Percentiles rank a stretch among this genome's conserved stretches.
Evolutionary conservation across 2,797 vertebrate species (phyloP).

Genomic region (Thunnus albacares): DNA sequence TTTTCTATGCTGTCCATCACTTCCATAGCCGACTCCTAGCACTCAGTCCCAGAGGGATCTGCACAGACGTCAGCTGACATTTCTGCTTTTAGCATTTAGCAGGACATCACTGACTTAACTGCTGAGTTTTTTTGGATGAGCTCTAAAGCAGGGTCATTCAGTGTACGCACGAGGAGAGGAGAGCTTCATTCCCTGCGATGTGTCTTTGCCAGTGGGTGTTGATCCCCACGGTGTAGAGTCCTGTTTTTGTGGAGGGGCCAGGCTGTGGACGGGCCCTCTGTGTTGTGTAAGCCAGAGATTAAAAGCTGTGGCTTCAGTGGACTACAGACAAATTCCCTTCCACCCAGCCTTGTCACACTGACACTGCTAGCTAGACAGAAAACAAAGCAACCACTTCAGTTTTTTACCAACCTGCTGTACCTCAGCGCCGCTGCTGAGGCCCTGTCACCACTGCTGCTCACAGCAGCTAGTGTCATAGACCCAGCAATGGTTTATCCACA

Average conservation of each 20-base stretch:
- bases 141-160: slow-evolving; percentile 48
- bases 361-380: slow-evolving; percentile 43
- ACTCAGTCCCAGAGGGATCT: slow-evolving; percentile 63
- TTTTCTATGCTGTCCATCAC: slow-evolving; percentile 72
- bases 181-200: slow-evolving; percentile 54
- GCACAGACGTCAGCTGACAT: slow-evolving; percentile 73
- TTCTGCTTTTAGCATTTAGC: slow-evolving; percentile 79
- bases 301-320: slow-evolving; percentile 58
- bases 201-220: slow-evolving; percentile 66
- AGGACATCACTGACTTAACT: slow-evolving; percentile 69
- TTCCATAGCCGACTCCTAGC: slow-evolving; percentile 34
- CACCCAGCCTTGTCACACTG: slow-evolving; percentile 23
- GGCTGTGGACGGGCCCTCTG: slow-evolving; percentile 62
- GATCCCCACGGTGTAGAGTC: slow-evolving; percentile 54
- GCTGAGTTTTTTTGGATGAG: slow-evolving; percentile 53
- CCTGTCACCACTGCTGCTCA: slow-evolving; percentile 33
- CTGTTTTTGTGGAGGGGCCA: slow-evolving; percentile 63
- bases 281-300: slow-evolving; percentile 81
- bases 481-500: slow-evolving; percentile 15
- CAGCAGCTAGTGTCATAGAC: slow-evolving; percentile 23
- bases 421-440: slow-evolving; percentile 6
- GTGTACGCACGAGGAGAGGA: slow-evolving; percentile 34
- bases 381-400: neutral
- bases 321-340: slow-evolving; percentile 55
- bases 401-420: neutral